A percentile compares a stretch with the other conserved stretches of the same genome.
Evolutionary conservation across 2,888 invertebrate species (phyloP).

Genomic region (Lutraria lutraria): DNA sequence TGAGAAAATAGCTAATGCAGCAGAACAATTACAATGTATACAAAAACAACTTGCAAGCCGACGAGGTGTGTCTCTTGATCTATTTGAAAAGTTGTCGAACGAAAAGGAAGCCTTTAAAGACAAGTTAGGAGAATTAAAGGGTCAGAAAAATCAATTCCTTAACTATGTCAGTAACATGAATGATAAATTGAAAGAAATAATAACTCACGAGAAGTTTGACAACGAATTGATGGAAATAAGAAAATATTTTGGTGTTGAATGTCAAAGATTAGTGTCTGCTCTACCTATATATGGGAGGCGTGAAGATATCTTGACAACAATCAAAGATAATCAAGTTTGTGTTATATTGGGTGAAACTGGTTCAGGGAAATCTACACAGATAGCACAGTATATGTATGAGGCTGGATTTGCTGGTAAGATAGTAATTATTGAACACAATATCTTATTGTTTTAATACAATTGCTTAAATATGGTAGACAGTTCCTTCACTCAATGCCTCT

Average conservation of each 20-base stretch:
- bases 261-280: constrained; percentile 71
- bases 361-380: constrained; percentile 87
- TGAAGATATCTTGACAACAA: constrained; percentile 75
- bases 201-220: constrained; percentile 53
- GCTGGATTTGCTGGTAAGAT: constrained; percentile 72
- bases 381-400: constrained; percentile 85
- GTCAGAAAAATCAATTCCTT: constrained; percentile 74
- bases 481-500: too few relatives aligned
- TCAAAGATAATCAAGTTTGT: constrained; percentile 80
- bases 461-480: too few relatives aligned
- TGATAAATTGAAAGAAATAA: constrained; percentile 50
- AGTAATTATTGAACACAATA: too few relatives aligned
- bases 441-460: too few relatives aligned
- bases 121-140: constrained; percentile 72
- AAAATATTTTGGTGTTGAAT: constrained; percentile 77
- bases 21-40: constrained; percentile 13
- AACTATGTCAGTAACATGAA: constrained; percentile 58
- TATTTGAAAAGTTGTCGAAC: constrained; percentile 51
- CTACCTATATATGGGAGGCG: constrained; percentile 84
- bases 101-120: constrained; percentile 68
- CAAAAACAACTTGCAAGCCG: constrained; percentile 27
- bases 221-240: constrained; percentile 59
- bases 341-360: constrained; percentile 86
- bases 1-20: constrained; percentile 41
- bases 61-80: constrained; percentile 48